Conservation (phyloP, 1,140 invertebrate genomes). For the Pogonomyrmex barbatus region DNA sequence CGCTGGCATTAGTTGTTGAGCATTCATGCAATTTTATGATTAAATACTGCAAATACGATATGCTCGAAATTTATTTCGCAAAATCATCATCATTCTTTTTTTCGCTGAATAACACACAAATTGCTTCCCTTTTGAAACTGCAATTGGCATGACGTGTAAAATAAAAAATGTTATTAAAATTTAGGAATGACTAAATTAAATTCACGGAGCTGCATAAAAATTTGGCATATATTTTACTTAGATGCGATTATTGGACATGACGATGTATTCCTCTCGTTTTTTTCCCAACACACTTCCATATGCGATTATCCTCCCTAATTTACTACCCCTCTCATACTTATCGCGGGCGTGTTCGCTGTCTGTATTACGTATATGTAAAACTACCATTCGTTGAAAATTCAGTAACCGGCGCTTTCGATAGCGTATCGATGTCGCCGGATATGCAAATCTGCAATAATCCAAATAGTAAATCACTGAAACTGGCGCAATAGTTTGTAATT, state of each 20-base stretch:
- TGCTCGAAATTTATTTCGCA: conserved; percentile 32
- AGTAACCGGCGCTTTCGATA: conserved; percentile 42
- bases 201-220: not conserved
- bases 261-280: not conserved
- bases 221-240: not conserved
- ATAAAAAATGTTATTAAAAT: not conserved
- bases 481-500: conserved; percentile 62
- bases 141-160: not conserved
- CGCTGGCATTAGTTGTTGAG: conserved; percentile 47
- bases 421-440: conserved; percentile 52
- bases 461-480: conserved; percentile 62
- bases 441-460: conserved; percentile 62
- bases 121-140: not conserved
- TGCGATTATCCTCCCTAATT: not conserved
- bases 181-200: not conserved
- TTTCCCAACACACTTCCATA: not conserved
- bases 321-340: not conserved
- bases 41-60: conserved; percentile 52
- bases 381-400: conserved; percentile 33
- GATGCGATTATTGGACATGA: not conserved
- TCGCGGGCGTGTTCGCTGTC: not conserved
- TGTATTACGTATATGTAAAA: not conserved
- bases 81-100: conserved; percentile 11
- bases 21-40: conserved; percentile 42
- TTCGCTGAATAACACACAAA: not conserved